Evolutionary conservation across 2,797 vertebrate species (phyloP), one percentile per base, ranked within the genome.

Genomic region (Bovichtus diacanthus): DNA sequence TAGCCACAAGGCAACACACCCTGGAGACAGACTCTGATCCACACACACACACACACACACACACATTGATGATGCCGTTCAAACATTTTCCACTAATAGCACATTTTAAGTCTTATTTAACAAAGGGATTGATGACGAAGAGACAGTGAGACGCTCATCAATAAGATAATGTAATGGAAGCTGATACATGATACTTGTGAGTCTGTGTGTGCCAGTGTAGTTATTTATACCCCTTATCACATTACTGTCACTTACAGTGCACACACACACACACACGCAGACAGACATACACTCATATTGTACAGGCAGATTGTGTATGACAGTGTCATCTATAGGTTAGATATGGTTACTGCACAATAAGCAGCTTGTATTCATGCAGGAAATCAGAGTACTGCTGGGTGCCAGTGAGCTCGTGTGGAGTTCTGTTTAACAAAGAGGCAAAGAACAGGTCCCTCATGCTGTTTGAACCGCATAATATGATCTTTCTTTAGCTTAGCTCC

Each of bases 281-380:
- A n/a, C 25, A 68, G 4, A 64, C 10, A 31, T 19, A 60, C n/a
- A n/a, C n/a, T n/a, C 41, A 58, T 6, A 29, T 5, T 47, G 18
- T 39, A 5, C 0, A 0, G 49, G 65, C 64, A 73, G 65, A 76
- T 27, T 43, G 58, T 76, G 78, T 79, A 5, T 69, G 71, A 73
- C 60, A 86, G 84, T 84, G 87, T 25, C 87, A 76, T 70, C 90
- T 74, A 9, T 75, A 69, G 87, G 88, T 54, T 41, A 8, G 5
- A 25, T 60, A 4, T 54, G 64, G 78, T 78, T 65, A 89, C 73
- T 90, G 67, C 80, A 87, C 47, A 70, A 29, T 11, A 25, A 72
- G 21, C 34, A 36, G 29, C 23, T 55, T 6, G 12, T 67, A 29
- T 51, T 62, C 47, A 21, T 29, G 18, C 16, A 61, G 50, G 11